Evolutionary conservation across 1,140 invertebrate genomes (phyloP).

Genomic region (Cephus cinctus): DNA sequence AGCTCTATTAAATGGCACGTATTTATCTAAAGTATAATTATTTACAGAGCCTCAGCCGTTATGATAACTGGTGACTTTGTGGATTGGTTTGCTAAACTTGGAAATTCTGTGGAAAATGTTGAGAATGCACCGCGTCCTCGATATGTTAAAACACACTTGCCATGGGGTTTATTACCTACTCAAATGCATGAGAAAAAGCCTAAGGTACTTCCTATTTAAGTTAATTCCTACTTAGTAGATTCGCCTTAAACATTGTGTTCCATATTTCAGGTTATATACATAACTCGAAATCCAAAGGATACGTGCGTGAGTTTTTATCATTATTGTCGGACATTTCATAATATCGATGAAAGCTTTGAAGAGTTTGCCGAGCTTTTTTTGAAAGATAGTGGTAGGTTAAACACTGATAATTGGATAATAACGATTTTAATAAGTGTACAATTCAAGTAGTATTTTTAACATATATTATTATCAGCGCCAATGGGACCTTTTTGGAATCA

Average conservation of each 20-base stretch:
- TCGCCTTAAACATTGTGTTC: conserved; percentile 4
- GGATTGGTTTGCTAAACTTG: conserved; percentile 47
- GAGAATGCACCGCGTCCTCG: conserved; percentile 67
- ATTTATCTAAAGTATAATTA: conserved; percentile 11
- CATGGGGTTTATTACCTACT: conserved; percentile 69
- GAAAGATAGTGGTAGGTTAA: conserved; percentile 58
- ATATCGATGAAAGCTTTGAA: conserved; percentile 72
- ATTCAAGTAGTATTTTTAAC: neutral
- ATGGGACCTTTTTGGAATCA: conserved; percentile 72
- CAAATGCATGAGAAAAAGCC: conserved; percentile 69
- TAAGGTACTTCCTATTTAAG: conserved; percentile 57
- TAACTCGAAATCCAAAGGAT: conserved; percentile 91
- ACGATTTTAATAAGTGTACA: neutral
- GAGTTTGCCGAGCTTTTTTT: conserved; percentile 80
- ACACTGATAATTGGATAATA: too few species aligned
- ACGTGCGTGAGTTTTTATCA: conserved; percentile 90
- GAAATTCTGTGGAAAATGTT: conserved; percentile 69
- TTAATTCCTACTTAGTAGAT: neutral
- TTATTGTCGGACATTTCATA: conserved; percentile 73
- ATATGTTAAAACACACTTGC: conserved; percentile 80
- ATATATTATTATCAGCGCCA: conserved; percentile 50
- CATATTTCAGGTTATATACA: conserved; percentile 78
- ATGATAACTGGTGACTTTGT: conserved; percentile 51
- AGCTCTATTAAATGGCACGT: neutral
- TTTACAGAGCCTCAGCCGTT: conserved; percentile 50